phyloP scores from a whole-genome alignment of 2,797 vertebrate genomes.

The Onychomys arenicola region DNA sequence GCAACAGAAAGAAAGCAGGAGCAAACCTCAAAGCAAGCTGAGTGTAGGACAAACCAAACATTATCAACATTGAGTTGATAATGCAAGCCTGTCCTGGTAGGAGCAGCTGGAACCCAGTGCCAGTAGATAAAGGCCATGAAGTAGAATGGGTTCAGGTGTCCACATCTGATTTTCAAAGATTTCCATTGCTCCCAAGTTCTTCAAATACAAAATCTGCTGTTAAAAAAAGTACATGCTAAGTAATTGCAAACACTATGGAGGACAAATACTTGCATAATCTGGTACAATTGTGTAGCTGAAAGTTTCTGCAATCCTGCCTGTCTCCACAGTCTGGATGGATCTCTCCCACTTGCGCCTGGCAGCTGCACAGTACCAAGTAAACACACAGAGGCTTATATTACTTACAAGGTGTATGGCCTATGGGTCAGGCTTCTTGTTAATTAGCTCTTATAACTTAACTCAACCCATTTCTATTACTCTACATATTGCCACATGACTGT shows the following conservation, averaged over 20 bases:
- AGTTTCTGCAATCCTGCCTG: too few species aligned
- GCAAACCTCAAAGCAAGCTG: neutral
- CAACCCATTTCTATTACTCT: too few species aligned
- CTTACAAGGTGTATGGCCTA: too few species aligned
- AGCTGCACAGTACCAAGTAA: too few species aligned
- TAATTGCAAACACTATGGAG: neutral
- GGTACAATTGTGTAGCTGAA: too few species aligned
- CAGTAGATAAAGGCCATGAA: accelerated
- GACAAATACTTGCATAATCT: neutral
- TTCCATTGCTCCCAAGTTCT: neutral
- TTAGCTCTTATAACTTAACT: too few species aligned
- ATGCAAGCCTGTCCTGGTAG: accelerated
- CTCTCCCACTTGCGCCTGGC: too few species aligned
- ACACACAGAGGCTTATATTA: too few species aligned
- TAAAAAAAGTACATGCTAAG: neutral
- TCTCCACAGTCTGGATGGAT: too few species aligned
- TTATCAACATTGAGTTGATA: neutral
- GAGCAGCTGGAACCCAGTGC: neutral
- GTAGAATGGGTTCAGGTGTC: neutral
- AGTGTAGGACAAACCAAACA: neutral
- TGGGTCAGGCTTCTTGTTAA: too few species aligned
- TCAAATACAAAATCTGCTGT: neutral
- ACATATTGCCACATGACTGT: too few species aligned
- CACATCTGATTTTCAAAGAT: neutral
- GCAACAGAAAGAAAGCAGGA: neutral